These are phyloP conservation scores for Palythoa heliodiscus DNA, from an alignment of 92 coral and sea anemone genomes.

Conservation along the genomic window DNA sequence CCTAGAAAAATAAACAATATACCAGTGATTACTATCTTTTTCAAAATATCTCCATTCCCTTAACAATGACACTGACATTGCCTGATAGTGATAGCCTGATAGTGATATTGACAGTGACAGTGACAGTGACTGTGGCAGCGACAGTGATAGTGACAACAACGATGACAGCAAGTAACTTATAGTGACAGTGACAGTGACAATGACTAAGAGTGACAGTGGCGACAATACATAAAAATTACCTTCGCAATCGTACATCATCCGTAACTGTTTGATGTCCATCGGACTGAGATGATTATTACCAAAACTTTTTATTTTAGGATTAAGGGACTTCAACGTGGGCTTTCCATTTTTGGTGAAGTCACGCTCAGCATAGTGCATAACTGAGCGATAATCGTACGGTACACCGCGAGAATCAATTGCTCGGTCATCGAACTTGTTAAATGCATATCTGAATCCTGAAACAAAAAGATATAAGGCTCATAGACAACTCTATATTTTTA, in stretches of 20 bases:
- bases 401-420: conserved; percentile 41
- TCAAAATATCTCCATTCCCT: too few species aligned
- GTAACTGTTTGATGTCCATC: conserved; percentile 35
- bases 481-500: too few species aligned
- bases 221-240: conserved; percentile 10
- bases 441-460: conserved; percentile 40
- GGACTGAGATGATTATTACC: conserved; percentile 45
- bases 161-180: neutral
- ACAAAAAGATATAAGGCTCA: neutral
- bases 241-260: conserved; percentile 37
- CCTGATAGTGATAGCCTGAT: neutral
- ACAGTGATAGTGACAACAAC: neutral
- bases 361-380: conserved; percentile 49
- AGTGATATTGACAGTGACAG: neutral
- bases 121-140: neutral
- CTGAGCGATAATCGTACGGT: conserved; percentile 43
- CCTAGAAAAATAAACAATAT: neutral
- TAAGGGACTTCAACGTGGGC: conserved; percentile 30
- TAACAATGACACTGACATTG: neutral
- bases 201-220: neutral
- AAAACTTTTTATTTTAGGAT: conserved; percentile 24
- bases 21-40: too few species aligned
- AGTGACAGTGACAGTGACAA: neutral
- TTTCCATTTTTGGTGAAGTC: conserved; percentile 40
- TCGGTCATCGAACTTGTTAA: conserved; percentile 17